Evolutionary conservation across 2,113 vertebrate species (phyloP).

Genomic region (Coracopsis vasa): DNA sequence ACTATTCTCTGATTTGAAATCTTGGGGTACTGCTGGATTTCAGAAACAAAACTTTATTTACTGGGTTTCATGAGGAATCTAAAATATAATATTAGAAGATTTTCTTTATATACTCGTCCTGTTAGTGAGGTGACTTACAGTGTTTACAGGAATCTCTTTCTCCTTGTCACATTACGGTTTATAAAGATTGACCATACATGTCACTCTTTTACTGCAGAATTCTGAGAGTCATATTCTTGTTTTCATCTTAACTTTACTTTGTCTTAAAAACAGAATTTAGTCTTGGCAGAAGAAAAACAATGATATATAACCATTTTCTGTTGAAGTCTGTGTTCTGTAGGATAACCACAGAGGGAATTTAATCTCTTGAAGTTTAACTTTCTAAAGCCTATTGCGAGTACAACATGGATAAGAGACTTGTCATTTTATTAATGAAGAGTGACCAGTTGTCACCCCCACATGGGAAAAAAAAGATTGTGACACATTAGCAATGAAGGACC

Average conservation of each 20-base stretch:
- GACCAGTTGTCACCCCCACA: constrained; percentile 76
- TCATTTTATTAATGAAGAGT: constrained; percentile 84
- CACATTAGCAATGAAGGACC: constrained; percentile 75
- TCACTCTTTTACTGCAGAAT: background rate
- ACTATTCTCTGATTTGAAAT: background rate
- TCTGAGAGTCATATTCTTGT: background rate
- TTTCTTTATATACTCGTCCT: background rate
- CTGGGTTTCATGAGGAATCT: background rate
- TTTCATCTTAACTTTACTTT: background rate
- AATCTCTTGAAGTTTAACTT: constrained; percentile 59
- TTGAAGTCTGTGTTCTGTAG: background rate
- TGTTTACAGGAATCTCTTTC: background rate
- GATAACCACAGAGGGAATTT: constrained; percentile 45
- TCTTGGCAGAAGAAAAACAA: background rate
- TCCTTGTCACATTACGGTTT: background rate
- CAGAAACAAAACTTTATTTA: background rate
- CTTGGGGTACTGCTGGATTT: background rate
- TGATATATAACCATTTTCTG: background rate
- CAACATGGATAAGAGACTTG: constrained; percentile 50
- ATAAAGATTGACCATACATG: background rate
- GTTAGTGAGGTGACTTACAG: background rate
- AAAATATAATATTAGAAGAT: background rate
- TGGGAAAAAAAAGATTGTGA: constrained; percentile 69
- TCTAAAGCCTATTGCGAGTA: constrained; percentile 46
- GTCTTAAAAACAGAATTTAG: background rate